phyloP scores from a whole-genome alignment of 2,888 invertebrate genomes.

The Spilarctia lutea region DNA sequence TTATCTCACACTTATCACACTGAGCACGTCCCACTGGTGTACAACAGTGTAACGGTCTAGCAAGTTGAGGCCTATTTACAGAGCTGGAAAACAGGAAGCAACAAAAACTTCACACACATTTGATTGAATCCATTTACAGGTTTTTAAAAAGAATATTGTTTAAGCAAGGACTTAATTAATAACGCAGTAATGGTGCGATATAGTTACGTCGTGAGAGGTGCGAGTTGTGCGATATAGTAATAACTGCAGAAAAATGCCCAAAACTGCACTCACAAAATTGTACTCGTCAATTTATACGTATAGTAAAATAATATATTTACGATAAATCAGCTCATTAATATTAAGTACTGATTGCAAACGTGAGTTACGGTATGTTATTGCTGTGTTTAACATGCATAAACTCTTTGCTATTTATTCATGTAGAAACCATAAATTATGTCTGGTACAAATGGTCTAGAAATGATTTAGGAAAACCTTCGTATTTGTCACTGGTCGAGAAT shows the following conservation, averaged over 20 bases:
- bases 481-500: too few relatives aligned
- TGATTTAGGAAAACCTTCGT: not conserved
- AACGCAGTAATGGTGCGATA: not conserved
- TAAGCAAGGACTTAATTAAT: not conserved
- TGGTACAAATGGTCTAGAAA: too few relatives aligned
- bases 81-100: conserved; percentile 12
- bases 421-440: too few relatives aligned
- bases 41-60: conserved; percentile 24
- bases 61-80: conserved; percentile 36
- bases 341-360: not conserved
- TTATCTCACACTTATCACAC: conserved; percentile 18
- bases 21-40: conserved; percentile 18
- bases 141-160: not conserved
- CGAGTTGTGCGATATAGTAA: too few relatives aligned
- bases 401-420: not conserved
- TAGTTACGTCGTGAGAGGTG: not conserved
- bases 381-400: not conserved
- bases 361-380: not conserved
- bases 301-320: too few relatives aligned
- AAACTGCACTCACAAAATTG: too few relatives aligned
- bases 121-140: conserved; percentile 4
- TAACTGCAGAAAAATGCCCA: not conserved
- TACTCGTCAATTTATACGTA: too few relatives aligned
- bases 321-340: not conserved
- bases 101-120: not conserved